Percentiles rank a stretch among this genome's conserved stretches.
phyloP scores from a whole-genome alignment of 2,113 vertebrate genomes.

The Anarhynchus alexandrinus region DNA sequence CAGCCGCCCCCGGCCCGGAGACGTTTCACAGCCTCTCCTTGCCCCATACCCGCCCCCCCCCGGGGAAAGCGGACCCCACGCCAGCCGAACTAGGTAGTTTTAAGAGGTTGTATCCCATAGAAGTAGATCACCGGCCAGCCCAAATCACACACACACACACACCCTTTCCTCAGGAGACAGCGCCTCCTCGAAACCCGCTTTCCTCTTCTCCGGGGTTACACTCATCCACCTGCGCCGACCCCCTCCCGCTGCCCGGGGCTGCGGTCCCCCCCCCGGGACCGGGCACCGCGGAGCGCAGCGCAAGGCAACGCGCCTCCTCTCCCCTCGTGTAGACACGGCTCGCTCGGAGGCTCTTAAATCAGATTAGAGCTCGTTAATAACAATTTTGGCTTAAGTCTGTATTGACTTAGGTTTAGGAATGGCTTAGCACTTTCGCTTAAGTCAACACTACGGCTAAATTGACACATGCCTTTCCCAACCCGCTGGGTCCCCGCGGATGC shows the following conservation, averaged over 20 bases:
- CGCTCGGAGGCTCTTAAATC: slow-evolving; percentile 37
- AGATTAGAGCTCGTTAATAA: slow-evolving; percentile 61
- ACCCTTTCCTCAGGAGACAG: not conserved
- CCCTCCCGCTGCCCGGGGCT: not conserved
- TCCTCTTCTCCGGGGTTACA: not conserved
- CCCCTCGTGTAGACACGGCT: not conserved
- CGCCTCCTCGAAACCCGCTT: too few species aligned
- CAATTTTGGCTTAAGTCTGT: slow-evolving; percentile 65
- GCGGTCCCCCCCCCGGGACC: too few species aligned
- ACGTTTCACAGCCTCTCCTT: not conserved
- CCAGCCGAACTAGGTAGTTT: not conserved
- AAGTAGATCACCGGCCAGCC: not conserved
- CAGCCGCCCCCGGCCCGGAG: not conserved
- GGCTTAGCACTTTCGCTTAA: slow-evolving; percentile 59
- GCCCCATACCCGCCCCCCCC: not conserved
- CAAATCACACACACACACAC: not conserved
- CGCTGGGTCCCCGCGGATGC: not conserved
- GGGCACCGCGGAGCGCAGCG: not conserved
- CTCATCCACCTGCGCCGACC: not conserved
- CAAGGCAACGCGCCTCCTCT: not conserved
- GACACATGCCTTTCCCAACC: slow-evolving; percentile 25
- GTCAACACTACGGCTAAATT: slow-evolving; percentile 46
- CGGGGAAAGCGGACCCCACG: too few species aligned
- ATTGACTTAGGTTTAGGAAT: slow-evolving; percentile 66
- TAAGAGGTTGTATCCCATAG: not conserved